Base-by-base conservation (phyloP, 2,797 vertebrate genomes). In the Smutsia gigantea region DNA sequence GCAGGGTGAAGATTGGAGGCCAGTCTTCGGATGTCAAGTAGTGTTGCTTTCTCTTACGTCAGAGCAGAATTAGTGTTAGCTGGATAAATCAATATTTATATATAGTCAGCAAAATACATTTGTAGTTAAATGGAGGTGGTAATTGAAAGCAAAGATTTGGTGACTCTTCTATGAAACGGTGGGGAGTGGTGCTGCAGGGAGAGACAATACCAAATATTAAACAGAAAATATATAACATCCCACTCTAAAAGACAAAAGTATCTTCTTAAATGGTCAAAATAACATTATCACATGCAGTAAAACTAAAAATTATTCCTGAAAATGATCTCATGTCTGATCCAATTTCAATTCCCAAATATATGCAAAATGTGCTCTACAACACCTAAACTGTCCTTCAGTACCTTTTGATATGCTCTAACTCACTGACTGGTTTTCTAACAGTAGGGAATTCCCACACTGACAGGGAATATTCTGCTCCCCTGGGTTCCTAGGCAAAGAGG, bases 271-370 rank as follows among this genome's bases (percentile, higher is more conserved):
- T n/a, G 55, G 23, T 64, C 14, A 79, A 90, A 74, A n/a, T 25
- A 86, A 61, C 13, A 19, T 59, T 51, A 93, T 34, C 31, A 23
- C 31, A 87, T 11, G 34, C 68, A 88, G 81, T 64, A 59, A 86
- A 91, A 69, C 8, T 90, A 78, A 88, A 57, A 75, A 21, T 93
- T 29, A 68, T 59, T 87, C 19, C 49, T 75, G 23, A 87, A 17
- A 77, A 49, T 34, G 21, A 78, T 66, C 39, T 91, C 29, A 77
- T 11, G 31, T 23, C 2, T 15, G 25, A 87, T 53, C 18, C n/a
- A 77, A 89, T 86, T 89, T 75, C 7, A 90, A 5, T 78, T 85
- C 25, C 23, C 78, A 88, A 82, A 77, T 85, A 51, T 17, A 37
- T 0, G 19, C 25, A 13, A 66, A 69, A 53, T 42, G 2, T 55